Conservation (phyloP, 2,888 invertebrate genomes). For the Cabera pusaria region DNA sequence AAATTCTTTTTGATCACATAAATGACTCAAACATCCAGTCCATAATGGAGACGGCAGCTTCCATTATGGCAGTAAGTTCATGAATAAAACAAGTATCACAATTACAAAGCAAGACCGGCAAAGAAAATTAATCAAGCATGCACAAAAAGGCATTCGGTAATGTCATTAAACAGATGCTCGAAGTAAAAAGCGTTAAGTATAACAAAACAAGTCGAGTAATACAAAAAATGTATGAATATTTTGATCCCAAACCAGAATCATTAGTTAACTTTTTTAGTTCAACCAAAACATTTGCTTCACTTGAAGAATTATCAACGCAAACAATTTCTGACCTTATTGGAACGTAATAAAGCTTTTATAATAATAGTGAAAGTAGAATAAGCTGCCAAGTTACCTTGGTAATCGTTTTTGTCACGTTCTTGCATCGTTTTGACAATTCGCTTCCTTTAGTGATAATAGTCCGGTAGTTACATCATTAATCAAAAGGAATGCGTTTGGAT, state of each 20-base stretch:
- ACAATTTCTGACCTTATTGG: slow-evolving; percentile 41
- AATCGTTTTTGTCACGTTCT: slow-evolving; percentile 55
- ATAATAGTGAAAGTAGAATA: slow-evolving; percentile 7
- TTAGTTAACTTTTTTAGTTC: slow-evolving; percentile 77
- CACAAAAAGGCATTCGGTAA: slow-evolving; percentile 55
- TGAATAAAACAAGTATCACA: slow-evolving; percentile 15
- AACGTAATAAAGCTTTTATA: neutral
- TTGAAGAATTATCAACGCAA: too few relatives aligned
- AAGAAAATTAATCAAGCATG: slow-evolving; percentile 44
- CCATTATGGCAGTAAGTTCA: slow-evolving; percentile 3
- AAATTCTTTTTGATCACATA: too few relatives aligned
- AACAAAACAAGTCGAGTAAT: slow-evolving; percentile 67
- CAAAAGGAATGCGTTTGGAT: slow-evolving; percentile 69
- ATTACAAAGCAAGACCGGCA: slow-evolving; percentile 28
- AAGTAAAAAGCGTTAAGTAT: slow-evolving; percentile 76
- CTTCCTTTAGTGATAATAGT: slow-evolving; percentile 71
- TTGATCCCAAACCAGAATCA: slow-evolving; percentile 80
- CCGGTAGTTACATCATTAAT: slow-evolving; percentile 75
- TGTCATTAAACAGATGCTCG: slow-evolving; percentile 74
- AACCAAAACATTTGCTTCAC: slow-evolving; percentile 23
- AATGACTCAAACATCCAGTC: too few relatives aligned
- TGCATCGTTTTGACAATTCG: slow-evolving; percentile 65
- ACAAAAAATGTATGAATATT: slow-evolving; percentile 76
- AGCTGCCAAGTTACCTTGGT: slow-evolving; percentile 29
- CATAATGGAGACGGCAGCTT: too few relatives aligned